phyloP scores from a whole-genome alignment of 2,113 vertebrate species.

The Nematolebias whitei region DNA sequence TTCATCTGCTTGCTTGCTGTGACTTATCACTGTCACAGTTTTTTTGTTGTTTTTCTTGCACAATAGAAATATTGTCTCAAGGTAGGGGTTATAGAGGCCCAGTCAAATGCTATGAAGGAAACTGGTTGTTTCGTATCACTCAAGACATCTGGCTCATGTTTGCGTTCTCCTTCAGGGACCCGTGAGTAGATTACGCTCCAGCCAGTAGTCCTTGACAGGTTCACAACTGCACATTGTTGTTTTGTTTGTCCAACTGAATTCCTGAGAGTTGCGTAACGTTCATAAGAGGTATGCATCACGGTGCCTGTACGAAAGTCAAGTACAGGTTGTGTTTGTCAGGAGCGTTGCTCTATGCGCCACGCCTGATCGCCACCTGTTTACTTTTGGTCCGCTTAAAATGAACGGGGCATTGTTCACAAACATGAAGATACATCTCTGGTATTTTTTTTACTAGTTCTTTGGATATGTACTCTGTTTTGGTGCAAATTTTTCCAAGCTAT shows the following conservation, averaged over 20 bases:
- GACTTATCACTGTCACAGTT: constrained; percentile 32
- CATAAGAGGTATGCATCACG: constrained; percentile 33
- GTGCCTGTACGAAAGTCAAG: constrained; percentile 33
- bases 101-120: constrained; percentile 50
- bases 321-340: constrained; percentile 16
- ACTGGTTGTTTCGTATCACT: constrained; percentile 56
- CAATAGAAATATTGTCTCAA: constrained; percentile 53
- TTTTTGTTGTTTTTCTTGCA: constrained; percentile 34
- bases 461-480: neutral
- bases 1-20: constrained; percentile 36
- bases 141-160: constrained; percentile 58
- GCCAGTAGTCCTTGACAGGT: constrained; percentile 37
- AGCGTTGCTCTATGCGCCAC: constrained; percentile 22
- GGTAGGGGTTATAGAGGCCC: constrained; percentile 42
- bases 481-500: too few species aligned
- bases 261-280: constrained; percentile 45
- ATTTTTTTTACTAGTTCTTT: constrained; percentile 13
- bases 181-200: constrained; percentile 25
- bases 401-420: neutral
- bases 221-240: constrained; percentile 52
- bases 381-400: constrained; percentile 14
- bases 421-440: neutral
- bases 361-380: constrained; percentile 34
- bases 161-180: constrained; percentile 41
- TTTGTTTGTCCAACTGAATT: constrained; percentile 49